These are phyloP conservation scores for Calameuta pallipes DNA, from an alignment of 2,888 invertebrate species.

Conservation along the genomic window DNA sequence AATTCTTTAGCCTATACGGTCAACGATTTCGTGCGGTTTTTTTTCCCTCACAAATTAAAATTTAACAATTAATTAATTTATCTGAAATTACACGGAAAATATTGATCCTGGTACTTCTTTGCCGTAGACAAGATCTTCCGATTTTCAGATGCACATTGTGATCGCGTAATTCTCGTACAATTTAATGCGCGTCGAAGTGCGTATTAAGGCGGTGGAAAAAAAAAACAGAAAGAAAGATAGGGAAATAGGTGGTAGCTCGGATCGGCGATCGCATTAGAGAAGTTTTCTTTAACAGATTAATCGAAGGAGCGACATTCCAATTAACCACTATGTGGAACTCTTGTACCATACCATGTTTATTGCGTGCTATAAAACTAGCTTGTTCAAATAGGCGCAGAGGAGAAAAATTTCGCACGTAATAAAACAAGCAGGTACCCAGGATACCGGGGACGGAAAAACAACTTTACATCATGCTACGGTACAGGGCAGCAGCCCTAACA, in stretches of 20 bases:
- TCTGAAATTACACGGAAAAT: neutral
- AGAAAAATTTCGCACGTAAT: slow-evolving; percentile 61
- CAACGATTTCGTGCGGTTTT: neutral
- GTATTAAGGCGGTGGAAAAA: slow-evolving; percentile 27
- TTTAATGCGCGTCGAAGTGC: neutral
- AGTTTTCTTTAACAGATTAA: slow-evolving; percentile 55
- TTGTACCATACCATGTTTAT: slow-evolving; percentile 36
- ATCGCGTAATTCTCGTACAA: neutral
- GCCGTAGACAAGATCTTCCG: neutral
- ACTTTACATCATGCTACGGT: slow-evolving; percentile 45
- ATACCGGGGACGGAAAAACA: slow-evolving; percentile 46
- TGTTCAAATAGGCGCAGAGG: slow-evolving; percentile 38
- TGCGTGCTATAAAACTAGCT: slow-evolving; percentile 45
- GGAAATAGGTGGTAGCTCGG: slow-evolving; percentile 16
- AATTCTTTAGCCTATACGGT: neutral
- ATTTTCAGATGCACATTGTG: neutral
- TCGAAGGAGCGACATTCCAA: slow-evolving; percentile 56
- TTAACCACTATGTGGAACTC: slow-evolving; percentile 38
- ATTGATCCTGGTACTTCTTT: neutral
- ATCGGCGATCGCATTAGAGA: slow-evolving; percentile 11
- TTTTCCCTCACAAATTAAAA: neutral
- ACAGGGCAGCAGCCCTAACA: slow-evolving; percentile 43
- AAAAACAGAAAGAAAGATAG: slow-evolving; percentile 16
- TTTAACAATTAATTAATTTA: neutral
- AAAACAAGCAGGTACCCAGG: slow-evolving; percentile 43